Conservation (phyloP, 2,888 invertebrate genomes). For the Harpalus rubripes region DNA sequence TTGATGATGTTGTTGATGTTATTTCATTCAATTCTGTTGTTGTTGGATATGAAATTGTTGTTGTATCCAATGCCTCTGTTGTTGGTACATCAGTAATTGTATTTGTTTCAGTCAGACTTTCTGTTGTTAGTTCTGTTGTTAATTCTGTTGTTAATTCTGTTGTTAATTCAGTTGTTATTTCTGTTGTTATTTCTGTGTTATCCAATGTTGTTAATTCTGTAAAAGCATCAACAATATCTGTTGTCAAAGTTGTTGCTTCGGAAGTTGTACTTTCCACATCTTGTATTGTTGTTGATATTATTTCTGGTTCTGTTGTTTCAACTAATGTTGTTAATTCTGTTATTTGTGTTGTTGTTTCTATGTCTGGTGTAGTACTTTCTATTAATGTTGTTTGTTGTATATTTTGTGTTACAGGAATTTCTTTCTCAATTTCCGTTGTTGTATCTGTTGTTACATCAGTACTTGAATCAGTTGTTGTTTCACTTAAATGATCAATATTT, state of each 20-base stretch:
- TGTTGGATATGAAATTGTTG: conserved; percentile 63
- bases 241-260: conserved; percentile 63
- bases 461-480: not conserved
- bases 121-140: conserved; percentile 62
- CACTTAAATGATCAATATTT: conserved; percentile 1
- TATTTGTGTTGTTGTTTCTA: conserved; percentile 45
- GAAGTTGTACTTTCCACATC: conserved; percentile 33
- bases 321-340: conserved; percentile 18
- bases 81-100: conserved; percentile 34
- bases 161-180: conserved; percentile 22
- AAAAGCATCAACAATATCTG: conserved; percentile 58
- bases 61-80: conserved; percentile 69
- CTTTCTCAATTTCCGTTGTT: conserved; percentile 57
- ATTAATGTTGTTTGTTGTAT: conserved; percentile 54
- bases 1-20: conserved; percentile 58
- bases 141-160: conserved; percentile 37
- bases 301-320: conserved; percentile 35
- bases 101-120: conserved; percentile 67
- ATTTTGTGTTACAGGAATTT: conserved; percentile 56
- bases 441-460: conserved; percentile 31
- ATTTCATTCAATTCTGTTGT: conserved; percentile 69
- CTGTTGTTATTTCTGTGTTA: conserved; percentile 5
- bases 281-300: conserved; percentile 44
- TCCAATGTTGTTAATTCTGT: conserved; percentile 14
- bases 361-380: too few relatives aligned